phyloP scores from a whole-genome alignment of 2,888 invertebrate species.

The Sclerodermus sp. region DNA sequence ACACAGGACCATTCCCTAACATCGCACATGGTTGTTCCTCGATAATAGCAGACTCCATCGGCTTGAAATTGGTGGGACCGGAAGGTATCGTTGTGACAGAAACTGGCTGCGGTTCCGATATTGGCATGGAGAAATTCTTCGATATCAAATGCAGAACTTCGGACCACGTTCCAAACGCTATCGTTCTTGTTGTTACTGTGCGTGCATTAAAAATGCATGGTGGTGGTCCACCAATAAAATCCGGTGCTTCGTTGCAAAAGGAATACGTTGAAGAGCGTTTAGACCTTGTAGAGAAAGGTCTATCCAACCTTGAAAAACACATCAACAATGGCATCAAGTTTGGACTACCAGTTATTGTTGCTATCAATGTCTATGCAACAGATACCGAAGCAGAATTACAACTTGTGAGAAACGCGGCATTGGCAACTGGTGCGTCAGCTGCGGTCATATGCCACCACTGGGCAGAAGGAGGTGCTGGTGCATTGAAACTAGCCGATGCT shows the following conservation, averaged over 20 bases:
- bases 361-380: constrained; percentile 82
- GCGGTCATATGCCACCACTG: constrained; percentile 90
- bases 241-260: constrained; percentile 80
- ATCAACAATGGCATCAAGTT: constrained; percentile 88
- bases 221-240: constrained; percentile 87
- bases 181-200: constrained; percentile 90
- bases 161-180: constrained; percentile 81
- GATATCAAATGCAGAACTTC: constrained; percentile 94
- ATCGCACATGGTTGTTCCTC: constrained; percentile 99
- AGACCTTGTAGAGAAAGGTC: constrained; percentile 80
- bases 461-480: constrained; percentile 88
- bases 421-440: constrained; percentile 80
- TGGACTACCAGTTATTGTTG: constrained; percentile 92
- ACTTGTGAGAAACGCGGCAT: constrained; percentile 72
- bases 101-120: constrained; percentile 98
- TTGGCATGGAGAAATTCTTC: constrained; percentile 98
- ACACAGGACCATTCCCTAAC: constrained; percentile 98
- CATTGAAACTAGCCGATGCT: constrained; percentile 81
- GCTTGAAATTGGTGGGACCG: constrained; percentile 87
- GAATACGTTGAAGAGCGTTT: constrained; percentile 89
- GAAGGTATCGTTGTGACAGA: constrained; percentile 95
- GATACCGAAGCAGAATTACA: constrained; percentile 85
- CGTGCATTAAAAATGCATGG: constrained; percentile 99
- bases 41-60: constrained; percentile 91
- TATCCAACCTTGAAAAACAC: constrained; percentile 90